Base-by-base conservation (phyloP, 1,140 invertebrate genomes). In the Drosophila seguyi region DNA sequence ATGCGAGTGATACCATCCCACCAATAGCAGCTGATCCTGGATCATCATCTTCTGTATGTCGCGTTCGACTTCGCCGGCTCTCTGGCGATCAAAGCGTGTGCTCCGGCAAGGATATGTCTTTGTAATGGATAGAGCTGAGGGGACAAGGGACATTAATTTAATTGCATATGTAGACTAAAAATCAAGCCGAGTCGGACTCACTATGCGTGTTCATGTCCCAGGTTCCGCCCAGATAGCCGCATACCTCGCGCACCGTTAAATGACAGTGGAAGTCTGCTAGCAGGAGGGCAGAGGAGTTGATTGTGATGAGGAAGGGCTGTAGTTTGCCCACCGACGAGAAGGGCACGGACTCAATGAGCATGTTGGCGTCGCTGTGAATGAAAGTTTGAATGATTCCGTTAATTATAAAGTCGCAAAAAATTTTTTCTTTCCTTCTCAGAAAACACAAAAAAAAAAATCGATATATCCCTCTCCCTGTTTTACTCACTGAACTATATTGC, bases 1-100 rank as follows among this genome's bases (percentile, higher is more conserved):
- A 94, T 99, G 98, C n/a, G 97, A 98, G 92, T 99, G 98, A 94
- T 99, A 99, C 98, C 98, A 99, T 6, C 98, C 98, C 36, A 99
- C 96, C 11, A 99, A 93, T 29, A 95, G 95, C 29, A 98, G 94
- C 59, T 96, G 95, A 69, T 96, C 94, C 84, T 95, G 95, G 88
- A 98, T 95, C 93, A 99, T 97, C 48, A 95, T 94, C 88, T 96
- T 95, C 52, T 96, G 95, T 85, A 99, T 98, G 93, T 98, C 96
- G 16, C 95, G 93, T 91, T 97, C 97, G 18, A 97, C 95, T 73
- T 96, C 93, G 29, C 95, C 94, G 52, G 95, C 95, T 42, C 95
- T 94, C 73, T 96, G 95, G 72, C 95, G 94, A 88, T 98, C 97
- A 71, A 95, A 95, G 48, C 98, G 95, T 62, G 96, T 95, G 91